These are phyloP conservation scores for Macquaria ambigua DNA, from an alignment of 2,113 vertebrate species.

Conservation along the genomic window DNA sequence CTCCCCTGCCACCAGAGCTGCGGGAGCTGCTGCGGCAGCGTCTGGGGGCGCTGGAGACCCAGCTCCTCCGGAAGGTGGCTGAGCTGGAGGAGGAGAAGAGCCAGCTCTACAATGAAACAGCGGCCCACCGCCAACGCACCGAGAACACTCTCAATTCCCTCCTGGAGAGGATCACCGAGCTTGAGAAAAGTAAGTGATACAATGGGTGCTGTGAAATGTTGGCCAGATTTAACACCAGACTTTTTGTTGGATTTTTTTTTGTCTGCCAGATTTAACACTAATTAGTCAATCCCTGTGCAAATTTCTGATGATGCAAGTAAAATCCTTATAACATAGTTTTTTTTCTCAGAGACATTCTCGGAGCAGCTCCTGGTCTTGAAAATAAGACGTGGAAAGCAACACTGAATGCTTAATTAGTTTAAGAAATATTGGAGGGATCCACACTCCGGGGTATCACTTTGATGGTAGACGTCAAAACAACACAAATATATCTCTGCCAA, in stretches of 20 bases:
- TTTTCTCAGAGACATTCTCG: conserved; percentile 36
- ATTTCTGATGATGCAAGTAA: conserved; percentile 62
- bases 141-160: conserved; percentile 91
- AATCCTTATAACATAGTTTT: conserved; percentile 30
- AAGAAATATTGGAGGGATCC: conserved; percentile 57
- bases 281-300: conserved; percentile 61
- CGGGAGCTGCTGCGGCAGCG: conserved; percentile 92
- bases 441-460: conserved; percentile 55
- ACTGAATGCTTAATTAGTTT: conserved; percentile 58
- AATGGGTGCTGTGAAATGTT: conserved; percentile 41
- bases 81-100: conserved; percentile 97
- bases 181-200: conserved; percentile 91
- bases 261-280: conserved; percentile 53
- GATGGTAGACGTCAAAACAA: conserved; percentile 57
- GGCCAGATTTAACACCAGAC: conserved; percentile 33
- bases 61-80: conserved; percentile 93
- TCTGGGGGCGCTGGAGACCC: conserved; percentile 92
- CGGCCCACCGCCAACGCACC: conserved; percentile 93
- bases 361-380: conserved; percentile 44
- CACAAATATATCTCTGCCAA: conserved; percentile 25
- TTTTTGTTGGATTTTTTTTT: conserved; percentile 9
- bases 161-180: conserved; percentile 93
- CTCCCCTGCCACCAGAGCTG: conserved; percentile 87
- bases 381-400: conserved; percentile 55
- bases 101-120: conserved; percentile 95